These are phyloP conservation scores for Oscheius myriophilus DNA, from an alignment of 2,888 invertebrate species.

Conservation along the genomic window DNA sequence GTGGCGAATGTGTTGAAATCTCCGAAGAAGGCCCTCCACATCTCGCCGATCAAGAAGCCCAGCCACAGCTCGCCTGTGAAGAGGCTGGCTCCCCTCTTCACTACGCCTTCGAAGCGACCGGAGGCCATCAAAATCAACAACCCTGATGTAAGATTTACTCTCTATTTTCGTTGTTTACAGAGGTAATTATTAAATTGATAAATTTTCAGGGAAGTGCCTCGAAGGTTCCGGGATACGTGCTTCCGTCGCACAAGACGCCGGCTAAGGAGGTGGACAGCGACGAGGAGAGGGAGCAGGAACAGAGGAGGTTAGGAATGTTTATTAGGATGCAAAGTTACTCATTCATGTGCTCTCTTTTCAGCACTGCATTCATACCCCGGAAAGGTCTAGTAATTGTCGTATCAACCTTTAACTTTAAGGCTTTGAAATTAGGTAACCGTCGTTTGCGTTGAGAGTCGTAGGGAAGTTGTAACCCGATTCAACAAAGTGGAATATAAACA, in stretches of 20 bases:
- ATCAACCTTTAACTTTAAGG: no score
- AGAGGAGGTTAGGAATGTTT: neutral
- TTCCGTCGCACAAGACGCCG: conserved; percentile 21
- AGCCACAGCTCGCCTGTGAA: neutral
- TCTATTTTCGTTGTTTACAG: neutral
- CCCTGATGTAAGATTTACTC: neutral
- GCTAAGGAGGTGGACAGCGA: conserved; percentile 17
- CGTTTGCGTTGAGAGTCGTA: no score
- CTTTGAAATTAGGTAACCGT: no score
- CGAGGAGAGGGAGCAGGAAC: conserved; percentile 1
- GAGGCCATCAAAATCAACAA: conserved; percentile 14
- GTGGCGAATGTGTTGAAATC: conserved; percentile 19
- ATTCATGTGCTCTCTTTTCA: neutral
- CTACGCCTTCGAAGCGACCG: neutral
- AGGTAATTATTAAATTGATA: neutral
- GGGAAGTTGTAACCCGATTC: no score
- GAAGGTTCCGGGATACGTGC: conserved; percentile 17
- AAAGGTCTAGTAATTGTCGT: no score
- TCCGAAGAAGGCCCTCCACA: conserved; percentile 6
- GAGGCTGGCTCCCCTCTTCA: conserved; percentile 17
- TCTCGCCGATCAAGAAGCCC: neutral
- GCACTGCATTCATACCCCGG: no score
- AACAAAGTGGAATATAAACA: no score
- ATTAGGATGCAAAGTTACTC: neutral
- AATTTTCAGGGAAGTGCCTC: neutral